Percentiles rank a stretch among this genome's conserved stretches.
Conservation (phyloP, 2,113 vertebrate species). For the Danionella cerebrum region DNA sequence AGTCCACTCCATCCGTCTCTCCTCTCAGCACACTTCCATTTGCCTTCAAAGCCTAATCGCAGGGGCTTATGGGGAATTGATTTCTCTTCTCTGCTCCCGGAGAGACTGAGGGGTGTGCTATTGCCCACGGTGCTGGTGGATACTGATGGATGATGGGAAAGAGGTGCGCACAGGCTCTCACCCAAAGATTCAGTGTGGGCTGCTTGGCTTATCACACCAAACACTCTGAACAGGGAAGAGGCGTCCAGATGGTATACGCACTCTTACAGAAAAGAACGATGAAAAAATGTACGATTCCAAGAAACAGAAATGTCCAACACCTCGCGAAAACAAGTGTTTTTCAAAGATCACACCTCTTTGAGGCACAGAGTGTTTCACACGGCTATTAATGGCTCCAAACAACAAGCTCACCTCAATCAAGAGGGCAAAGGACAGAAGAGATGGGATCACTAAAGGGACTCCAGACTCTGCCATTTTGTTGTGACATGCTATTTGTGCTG, state of each 20-base stretch:
- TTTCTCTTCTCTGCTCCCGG: constrained; percentile 32
- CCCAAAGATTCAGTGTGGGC: constrained; percentile 56
- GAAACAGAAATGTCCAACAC: constrained; percentile 4
- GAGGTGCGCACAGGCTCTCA: constrained; percentile 54
- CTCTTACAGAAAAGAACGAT: neutral
- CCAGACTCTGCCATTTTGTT: neutral
- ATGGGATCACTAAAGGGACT: neutral
- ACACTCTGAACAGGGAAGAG: constrained; percentile 62
- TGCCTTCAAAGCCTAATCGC: constrained; percentile 57
- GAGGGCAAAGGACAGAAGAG: neutral
- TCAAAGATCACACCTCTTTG: neutral
- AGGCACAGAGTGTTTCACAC: neutral
- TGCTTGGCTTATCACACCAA: constrained; percentile 63
- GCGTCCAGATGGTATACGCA: constrained; percentile 45
- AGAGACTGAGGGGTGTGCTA: constrained; percentile 35
- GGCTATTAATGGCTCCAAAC: neutral
- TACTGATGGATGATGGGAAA: constrained; percentile 62
- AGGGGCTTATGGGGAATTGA: constrained; percentile 61
- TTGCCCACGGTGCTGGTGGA: constrained; percentile 45
- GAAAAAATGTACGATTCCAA: constrained; percentile 12
- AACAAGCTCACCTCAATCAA: neutral
- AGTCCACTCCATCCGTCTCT: neutral
- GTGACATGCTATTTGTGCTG: neutral
- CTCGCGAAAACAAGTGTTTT: neutral
- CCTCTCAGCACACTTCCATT: constrained; percentile 3